Evolutionary conservation across 2,888 invertebrate species (phyloP).

Genomic region (Eledone cirrhosa): DNA sequence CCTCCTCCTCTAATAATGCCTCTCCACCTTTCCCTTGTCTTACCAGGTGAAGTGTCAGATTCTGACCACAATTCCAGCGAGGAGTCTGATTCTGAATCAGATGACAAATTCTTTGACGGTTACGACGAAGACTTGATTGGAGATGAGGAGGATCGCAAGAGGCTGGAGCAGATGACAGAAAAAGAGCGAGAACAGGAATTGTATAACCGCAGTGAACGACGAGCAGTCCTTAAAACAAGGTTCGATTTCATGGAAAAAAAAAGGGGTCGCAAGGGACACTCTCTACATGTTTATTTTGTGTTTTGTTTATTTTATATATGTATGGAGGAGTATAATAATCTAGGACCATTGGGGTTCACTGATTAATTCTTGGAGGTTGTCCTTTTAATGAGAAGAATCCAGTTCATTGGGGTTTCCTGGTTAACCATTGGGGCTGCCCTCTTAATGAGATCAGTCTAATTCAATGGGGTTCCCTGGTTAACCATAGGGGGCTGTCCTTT

Average conservation of each 20-base stretch:
- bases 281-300: not conserved
- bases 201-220: slow-evolving; percentile 92
- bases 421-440: no score
- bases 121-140: slow-evolving; percentile 97
- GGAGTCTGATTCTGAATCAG: slow-evolving; percentile 37
- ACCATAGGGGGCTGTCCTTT: no score
- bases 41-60: slow-evolving; percentile 82
- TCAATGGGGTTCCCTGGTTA: no score
- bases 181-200: slow-evolving; percentile 97
- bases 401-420: no score
- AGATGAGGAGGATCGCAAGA: slow-evolving; percentile 91
- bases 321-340: no score
- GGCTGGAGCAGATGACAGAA: slow-evolving; percentile 91
- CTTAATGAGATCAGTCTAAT: no score
- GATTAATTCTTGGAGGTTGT: no score
- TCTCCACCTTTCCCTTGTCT: no score
- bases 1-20: not conserved
- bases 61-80: slow-evolving; percentile 51
- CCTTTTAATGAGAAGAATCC: no score
- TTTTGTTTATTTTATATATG: no score
- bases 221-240: slow-evolving; percentile 92
- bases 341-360: no score
- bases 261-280: not conserved
- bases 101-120: slow-evolving; percentile 92
- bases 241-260: slow-evolving; percentile 49